Evolutionary conservation across 92 coral and sea anemone species (phyloP), one percentile per base, ranked within the genome.

Genomic region (Palythoa heliodiscus): DNA sequence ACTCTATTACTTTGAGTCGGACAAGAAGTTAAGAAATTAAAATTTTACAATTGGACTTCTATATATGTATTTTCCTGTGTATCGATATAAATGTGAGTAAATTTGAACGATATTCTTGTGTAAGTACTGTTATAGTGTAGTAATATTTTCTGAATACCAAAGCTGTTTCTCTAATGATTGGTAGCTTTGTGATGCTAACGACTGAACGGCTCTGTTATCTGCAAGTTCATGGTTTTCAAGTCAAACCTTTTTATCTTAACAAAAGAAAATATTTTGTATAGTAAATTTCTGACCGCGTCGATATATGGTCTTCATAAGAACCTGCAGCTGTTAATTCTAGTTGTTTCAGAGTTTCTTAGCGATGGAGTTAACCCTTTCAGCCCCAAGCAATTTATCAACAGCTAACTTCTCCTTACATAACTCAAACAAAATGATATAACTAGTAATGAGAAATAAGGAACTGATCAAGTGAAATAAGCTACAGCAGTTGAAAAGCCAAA

Each of bases 41-140:
- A 78, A 80, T 80, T 80, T 80, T 80, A 80, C 84, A 66, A 80
- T 80, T 80, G 84, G 84, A 80, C 84, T 64, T 80, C 84, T 80
- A 64, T 79, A 47, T 80, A 66, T 66, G 84, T 66, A 80, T 80
- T 66, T 58, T 40, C 74, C 47, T 67, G 73, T 52, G 74, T 48
- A 67, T 80, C 61, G 3, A 23, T 80, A 23, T 80, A 25, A 80
- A 47, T 64, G 84, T 61, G 54, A 63, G 47, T 78, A 78, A 61
- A 15, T 37, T 48, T 66, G 63, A 80, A 58, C 64, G 24, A 64
- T 66, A n/a, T 64, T 66, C 52, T n/a, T 47, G 43, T 39, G 14
- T 78, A 25, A 25, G 43, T 40, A 40, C 24, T 23, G 39, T n/a
- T 70, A 35, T 78, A 63, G 58, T 47, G 40, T 40, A 61, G 16